A percentile compares a stretch with the other conserved stretches of the same genome.
Conservation (phyloP, 2,797 vertebrate species). For the Emys orbicularis region DNA sequence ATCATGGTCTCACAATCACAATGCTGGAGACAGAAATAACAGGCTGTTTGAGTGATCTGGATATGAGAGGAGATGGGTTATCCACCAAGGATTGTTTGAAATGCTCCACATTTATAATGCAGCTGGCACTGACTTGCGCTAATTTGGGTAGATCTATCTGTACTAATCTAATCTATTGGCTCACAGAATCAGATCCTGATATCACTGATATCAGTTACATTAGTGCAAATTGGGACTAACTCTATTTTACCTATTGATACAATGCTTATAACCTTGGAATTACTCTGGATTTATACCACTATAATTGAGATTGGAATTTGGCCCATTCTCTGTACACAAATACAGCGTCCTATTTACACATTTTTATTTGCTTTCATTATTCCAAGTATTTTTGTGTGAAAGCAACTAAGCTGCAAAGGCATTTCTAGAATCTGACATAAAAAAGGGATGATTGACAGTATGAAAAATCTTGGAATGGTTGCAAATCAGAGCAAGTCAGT, state of each 20-base stretch:
- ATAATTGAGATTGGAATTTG: not conserved
- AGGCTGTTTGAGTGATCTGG: not conserved
- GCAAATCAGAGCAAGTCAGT: not conserved
- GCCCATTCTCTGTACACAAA: not conserved
- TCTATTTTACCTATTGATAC: not conserved
- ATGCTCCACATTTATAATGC: not conserved
- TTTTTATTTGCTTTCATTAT: not conserved
- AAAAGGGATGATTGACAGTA: not conserved
- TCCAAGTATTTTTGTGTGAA: not conserved
- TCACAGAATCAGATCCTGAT: not conserved
- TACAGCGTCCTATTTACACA: not conserved
- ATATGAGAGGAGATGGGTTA: not conserved
- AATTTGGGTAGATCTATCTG: too few species aligned
- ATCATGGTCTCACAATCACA: not conserved
- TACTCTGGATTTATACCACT: not conserved
- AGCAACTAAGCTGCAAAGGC: not conserved
- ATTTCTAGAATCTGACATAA: conserved; percentile 1
- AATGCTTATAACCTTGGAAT: not conserved
- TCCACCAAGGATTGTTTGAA: not conserved
- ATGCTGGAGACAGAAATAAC: not conserved
- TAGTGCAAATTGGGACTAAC: not conserved
- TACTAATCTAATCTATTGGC: not conserved
- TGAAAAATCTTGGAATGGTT: not conserved
- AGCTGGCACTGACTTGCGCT: not conserved
- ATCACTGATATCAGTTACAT: not conserved